A percentile compares a stretch with the other conserved stretches of the same genome.
Evolutionary conservation across 2,888 invertebrate species (phyloP).

Genomic region (Chrysolina americana): DNA sequence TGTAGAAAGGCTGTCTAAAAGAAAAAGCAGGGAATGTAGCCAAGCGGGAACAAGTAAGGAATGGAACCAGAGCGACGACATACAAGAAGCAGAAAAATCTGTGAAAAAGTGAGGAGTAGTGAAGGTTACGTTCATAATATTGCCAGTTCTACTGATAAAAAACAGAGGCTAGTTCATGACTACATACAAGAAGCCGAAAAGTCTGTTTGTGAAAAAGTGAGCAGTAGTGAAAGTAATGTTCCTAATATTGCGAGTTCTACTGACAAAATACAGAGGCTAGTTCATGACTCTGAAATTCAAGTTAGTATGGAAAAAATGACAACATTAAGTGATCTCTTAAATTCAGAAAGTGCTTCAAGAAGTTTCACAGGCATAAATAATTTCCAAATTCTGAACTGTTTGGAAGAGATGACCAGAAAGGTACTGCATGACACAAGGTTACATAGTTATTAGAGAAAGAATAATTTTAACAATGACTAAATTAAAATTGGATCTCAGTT

Average conservation of each 20-base stretch:
- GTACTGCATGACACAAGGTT: slow-evolving; percentile 24
- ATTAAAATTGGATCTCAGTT: slow-evolving; percentile 39
- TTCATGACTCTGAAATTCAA: slow-evolving; percentile 18
- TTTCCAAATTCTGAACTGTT: slow-evolving; percentile 31
- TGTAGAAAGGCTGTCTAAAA: background rate
- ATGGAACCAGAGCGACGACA: background rate
- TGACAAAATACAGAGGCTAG: slow-evolving; percentile 20
- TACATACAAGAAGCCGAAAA: background rate
- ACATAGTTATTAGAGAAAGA: slow-evolving; percentile 30
- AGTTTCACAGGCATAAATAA: slow-evolving; percentile 30
- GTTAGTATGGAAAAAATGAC: background rate
- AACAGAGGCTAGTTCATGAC: slow-evolving; percentile 17
- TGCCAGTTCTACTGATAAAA: slow-evolving; percentile 22
- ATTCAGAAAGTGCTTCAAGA: background rate
- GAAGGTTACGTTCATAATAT: background rate
- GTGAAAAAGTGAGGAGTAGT: background rate
- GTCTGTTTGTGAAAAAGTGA: background rate
- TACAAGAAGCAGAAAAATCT: background rate
- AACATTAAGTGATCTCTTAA: background rate
- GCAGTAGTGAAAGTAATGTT: background rate
- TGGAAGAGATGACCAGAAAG: slow-evolving; percentile 30
- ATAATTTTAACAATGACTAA: slow-evolving; percentile 35
- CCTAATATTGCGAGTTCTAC: slow-evolving; percentile 18
- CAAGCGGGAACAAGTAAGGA: too few relatives aligned
- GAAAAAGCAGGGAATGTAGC: too few relatives aligned